Evolutionary conservation across 2,113 vertebrate species (phyloP).

Genomic region (Psammodynastes pulverulentus): DNA sequence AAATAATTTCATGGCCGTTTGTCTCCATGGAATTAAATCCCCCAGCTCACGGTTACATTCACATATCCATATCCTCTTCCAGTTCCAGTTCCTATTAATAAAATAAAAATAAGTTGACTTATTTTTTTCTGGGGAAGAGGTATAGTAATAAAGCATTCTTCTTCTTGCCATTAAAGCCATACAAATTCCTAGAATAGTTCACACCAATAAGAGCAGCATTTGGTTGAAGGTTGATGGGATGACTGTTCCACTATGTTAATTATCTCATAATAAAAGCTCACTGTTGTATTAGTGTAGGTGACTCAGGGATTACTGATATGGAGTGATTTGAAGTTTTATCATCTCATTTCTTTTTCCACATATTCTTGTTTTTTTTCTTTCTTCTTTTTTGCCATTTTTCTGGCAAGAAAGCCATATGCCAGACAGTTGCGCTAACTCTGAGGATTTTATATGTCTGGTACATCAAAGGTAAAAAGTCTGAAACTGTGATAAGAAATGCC

Average conservation of each 20-base stretch:
- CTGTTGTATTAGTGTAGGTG: neutral
- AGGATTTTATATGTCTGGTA: neutral
- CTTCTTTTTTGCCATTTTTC: neutral
- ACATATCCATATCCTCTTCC: neutral
- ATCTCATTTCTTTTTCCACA: neutral
- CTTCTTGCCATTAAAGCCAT: neutral
- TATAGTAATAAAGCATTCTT: neutral
- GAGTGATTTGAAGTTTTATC: neutral
- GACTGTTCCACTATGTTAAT: no score
- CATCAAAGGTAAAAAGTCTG: neutral
- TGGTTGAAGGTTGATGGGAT: neutral
- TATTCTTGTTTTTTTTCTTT: neutral
- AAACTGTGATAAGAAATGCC: neutral
- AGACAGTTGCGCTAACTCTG: neutral
- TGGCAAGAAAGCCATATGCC: neutral
- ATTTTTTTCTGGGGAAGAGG: neutral
- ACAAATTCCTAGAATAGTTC: neutral
- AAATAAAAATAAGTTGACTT: neutral
- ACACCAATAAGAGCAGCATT: neutral
- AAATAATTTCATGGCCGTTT: no score
- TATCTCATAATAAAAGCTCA: neutral
- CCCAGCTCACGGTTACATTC: neutral
- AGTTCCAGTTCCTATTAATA: neutral
- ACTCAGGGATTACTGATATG: neutral
- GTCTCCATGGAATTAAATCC: neutral